Evolutionary conservation across 2,888 invertebrate species (phyloP).

Genomic region (Spodoptera littoralis): DNA sequence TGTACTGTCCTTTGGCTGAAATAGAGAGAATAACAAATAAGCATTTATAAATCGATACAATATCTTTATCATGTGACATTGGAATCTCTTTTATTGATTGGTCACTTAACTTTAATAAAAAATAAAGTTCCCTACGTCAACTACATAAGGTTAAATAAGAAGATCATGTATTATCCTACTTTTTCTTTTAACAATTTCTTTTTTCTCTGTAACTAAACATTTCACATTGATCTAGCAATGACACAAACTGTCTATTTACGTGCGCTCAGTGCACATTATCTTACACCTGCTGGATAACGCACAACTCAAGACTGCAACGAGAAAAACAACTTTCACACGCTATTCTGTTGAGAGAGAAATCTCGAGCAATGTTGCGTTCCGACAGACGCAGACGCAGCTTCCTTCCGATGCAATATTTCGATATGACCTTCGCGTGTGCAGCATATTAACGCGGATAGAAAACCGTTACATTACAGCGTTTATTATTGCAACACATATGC

Average conservation of each 20-base stretch:
- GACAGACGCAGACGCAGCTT: conserved; percentile 58
- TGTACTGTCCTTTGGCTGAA: conserved; percentile 94
- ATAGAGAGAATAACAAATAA: conserved; percentile 53
- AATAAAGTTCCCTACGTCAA: no score
- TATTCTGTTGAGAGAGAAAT: conserved; percentile 76
- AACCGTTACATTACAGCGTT: conserved; percentile 60
- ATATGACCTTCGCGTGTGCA: conserved; percentile 66
- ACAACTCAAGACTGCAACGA: conserved; percentile 64
- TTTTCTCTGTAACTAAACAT: conserved; percentile 2
- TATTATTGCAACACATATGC: conserved; percentile 72
- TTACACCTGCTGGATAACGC: conserved; percentile 44
- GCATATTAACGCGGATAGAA: conserved; percentile 64
- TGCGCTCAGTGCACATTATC: conserved; percentile 11
- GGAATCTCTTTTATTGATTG: no score
- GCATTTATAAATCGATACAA: not conserved
- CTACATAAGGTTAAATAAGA: no score
- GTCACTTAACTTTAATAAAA: no score
- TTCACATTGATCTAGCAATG: no score
- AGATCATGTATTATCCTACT: no score
- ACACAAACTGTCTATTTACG: not conserved
- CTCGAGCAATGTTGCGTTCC: conserved; percentile 59
- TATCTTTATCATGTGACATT: no score
- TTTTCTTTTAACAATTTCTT: not conserved
- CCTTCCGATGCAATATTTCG: conserved; percentile 71
- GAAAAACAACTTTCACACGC: conserved; percentile 86